Conservation (phyloP, 2,797 vertebrate species). For the Melanotaenia boesemani region DNA sequence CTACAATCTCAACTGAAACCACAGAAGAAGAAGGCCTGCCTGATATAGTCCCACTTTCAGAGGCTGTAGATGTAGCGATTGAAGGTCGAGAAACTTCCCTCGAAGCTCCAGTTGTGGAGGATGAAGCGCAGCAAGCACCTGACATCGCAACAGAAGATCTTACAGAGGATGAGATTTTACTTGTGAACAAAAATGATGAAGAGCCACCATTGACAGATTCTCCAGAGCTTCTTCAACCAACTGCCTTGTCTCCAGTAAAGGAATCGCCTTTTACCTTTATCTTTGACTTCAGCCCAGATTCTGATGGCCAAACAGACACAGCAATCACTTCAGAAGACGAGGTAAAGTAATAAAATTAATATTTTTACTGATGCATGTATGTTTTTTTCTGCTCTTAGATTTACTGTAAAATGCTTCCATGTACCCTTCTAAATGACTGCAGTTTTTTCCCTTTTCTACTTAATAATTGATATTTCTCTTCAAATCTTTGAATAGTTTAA, state of each 20-base stretch:
- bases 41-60: constrained; percentile 31
- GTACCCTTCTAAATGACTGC: neutral
- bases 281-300: constrained; percentile 30
- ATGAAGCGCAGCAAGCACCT: constrained; percentile 40
- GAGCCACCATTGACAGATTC: constrained; percentile 32
- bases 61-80: constrained; percentile 29
- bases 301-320: constrained; percentile 46
- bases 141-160: constrained; percentile 64
- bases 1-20: constrained; percentile 39
- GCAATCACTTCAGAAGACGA: constrained; percentile 55
- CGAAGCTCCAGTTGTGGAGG: constrained; percentile 37
- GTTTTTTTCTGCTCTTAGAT: neutral
- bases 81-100: constrained; percentile 29
- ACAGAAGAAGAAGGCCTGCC: constrained; percentile 42
- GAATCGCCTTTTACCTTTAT: constrained; percentile 71
- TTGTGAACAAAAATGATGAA: constrained; percentile 49
- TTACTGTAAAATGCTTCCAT: neutral
- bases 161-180: constrained; percentile 70
- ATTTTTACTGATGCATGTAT: neutral
- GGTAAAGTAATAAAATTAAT: constrained; percentile 51
- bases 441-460: neutral
- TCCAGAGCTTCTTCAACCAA: constrained; percentile 53
- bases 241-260: constrained; percentile 67
- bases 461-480: no score
- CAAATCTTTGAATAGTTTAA: no score